Percentiles rank a stretch among this genome's conserved stretches.
These are phyloP conservation scores for Rhincodon typus DNA, from an alignment of 2,797 vertebrate genomes.

Conservation along the genomic window DNA sequence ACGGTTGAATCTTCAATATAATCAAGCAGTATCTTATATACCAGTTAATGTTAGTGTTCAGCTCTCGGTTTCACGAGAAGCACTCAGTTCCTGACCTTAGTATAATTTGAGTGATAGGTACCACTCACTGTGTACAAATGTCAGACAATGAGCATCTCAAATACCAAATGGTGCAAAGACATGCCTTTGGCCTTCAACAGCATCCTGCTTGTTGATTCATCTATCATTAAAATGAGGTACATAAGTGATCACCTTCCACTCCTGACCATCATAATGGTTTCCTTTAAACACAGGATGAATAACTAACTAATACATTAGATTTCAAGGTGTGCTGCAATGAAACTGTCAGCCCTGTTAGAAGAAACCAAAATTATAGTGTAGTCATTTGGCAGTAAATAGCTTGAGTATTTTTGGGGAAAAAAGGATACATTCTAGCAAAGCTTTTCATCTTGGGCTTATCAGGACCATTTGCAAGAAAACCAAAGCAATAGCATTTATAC, in stretches of 20 bases:
- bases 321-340: neutral
- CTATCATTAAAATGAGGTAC: neutral
- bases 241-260: neutral
- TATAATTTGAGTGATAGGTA: neutral
- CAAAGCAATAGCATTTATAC: no score
- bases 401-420: no score
- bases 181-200: neutral
- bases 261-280: neutral
- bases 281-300: neutral
- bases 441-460: no score
- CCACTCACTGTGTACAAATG: neutral
- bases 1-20: neutral
- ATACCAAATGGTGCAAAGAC: neutral
- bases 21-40: neutral
- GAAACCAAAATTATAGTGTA: neutral
- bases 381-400: neutral
- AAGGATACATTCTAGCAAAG: no score
- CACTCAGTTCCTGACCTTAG: neutral
- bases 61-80: neutral
- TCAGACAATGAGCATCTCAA: neutral
- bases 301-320: neutral
- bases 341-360: neutral
- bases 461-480: no score
- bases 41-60: neutral
- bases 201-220: neutral